Evolutionary conservation across 2,888 invertebrate species (phyloP).

Genomic region (Podabrus alpinus): DNA sequence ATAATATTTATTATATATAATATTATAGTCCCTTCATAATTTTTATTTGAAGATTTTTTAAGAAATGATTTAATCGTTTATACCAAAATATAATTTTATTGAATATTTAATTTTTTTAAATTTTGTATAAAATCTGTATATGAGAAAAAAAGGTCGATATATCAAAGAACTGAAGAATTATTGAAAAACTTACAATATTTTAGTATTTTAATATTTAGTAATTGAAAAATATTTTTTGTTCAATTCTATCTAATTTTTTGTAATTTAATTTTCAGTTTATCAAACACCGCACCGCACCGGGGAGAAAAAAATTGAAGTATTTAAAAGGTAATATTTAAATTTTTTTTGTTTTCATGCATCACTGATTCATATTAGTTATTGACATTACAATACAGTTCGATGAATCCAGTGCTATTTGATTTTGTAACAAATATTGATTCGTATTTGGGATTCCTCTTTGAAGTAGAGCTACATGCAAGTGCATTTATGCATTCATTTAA

Average conservation of each 20-base stretch:
- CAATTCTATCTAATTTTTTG: background rate
- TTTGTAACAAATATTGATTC: background rate
- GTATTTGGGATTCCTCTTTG: background rate
- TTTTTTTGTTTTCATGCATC: background rate
- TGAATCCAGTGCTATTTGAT: background rate
- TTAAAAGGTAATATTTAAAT: background rate
- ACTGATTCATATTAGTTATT: background rate
- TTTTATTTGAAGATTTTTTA: no score
- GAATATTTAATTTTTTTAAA: background rate
- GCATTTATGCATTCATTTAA: background rate
- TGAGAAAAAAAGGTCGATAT: no score
- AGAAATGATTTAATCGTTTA: no score
- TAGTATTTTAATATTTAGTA: no score
- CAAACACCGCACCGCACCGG: background rate
- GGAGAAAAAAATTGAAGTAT: background rate
- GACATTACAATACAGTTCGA: background rate
- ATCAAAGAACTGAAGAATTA: no score
- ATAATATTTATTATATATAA: no score
- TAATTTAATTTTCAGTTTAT: background rate
- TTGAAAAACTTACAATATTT: no score
- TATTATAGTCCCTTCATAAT: no score
- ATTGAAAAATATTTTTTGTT: no score
- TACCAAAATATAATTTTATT: background rate
- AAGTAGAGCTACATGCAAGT: background rate
- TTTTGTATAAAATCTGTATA: background rate